A percentile compares a stretch with the other conserved stretches of the same genome.
Evolutionary conservation across 2,113 vertebrate genomes (phyloP).

Genomic region (Myotis yumanensis): DNA sequence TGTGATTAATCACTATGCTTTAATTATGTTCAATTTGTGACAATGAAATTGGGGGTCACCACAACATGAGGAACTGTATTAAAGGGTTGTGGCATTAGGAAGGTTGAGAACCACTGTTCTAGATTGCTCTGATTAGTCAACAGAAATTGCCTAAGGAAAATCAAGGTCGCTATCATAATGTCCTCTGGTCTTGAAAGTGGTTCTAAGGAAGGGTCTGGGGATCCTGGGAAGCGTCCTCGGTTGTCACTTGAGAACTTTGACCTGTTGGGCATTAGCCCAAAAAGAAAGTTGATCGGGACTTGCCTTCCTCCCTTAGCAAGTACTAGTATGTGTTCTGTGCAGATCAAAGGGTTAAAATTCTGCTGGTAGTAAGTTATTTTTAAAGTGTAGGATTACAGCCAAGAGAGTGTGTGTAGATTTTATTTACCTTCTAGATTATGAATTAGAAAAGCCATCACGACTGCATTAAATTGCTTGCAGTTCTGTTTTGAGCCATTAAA

Average conservation of each 20-base stretch:
- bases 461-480: background rate
- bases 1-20: too few species aligned
- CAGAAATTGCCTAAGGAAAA: background rate
- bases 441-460: background rate
- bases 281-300: background rate
- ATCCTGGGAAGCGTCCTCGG: too few species aligned
- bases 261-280: background rate
- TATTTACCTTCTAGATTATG: constrained; percentile 5
- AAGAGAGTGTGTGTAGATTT: background rate
- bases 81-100: too few species aligned
- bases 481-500: background rate
- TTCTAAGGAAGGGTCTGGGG: background rate
- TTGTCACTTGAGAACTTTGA: background rate
- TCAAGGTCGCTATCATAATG: background rate
- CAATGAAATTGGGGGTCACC: too few species aligned
- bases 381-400: background rate
- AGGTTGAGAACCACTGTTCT: too few species aligned
- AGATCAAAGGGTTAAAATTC: background rate
- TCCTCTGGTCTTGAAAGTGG: background rate
- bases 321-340: background rate
- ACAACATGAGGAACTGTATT: too few species aligned
- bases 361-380: background rate
- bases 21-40: too few species aligned
- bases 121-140: background rate
- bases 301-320: background rate